These are phyloP conservation scores for Yoshiicerus persimilis DNA, from an alignment of 1,140 invertebrate species.

Conservation along the genomic window DNA sequence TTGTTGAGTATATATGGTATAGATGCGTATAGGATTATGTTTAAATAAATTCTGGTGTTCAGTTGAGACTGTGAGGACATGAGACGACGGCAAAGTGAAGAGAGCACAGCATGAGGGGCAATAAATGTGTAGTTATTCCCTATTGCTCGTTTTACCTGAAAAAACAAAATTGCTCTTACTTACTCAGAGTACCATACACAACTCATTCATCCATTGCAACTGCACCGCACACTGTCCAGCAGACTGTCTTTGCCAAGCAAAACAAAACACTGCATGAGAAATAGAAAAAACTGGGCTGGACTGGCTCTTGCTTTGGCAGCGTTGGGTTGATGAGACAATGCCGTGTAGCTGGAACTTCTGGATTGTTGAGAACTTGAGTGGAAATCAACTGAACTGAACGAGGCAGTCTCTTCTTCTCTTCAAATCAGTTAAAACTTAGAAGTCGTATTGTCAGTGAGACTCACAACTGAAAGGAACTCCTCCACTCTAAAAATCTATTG, in stretches of 20 bases:
- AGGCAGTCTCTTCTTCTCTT: neutral
- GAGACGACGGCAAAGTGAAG: neutral
- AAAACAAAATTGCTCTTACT: conserved; percentile 7
- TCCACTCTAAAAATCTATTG: neutral
- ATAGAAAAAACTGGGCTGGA: neutral
- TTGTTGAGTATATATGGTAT: neutral
- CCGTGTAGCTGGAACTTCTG: neutral
- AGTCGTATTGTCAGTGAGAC: neutral
- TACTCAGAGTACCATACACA: neutral
- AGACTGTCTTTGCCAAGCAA: neutral
- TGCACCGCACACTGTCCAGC: neutral
- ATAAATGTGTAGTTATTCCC: conserved; percentile 9
- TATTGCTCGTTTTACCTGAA: neutral
- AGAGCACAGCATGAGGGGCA: conserved; percentile 1
- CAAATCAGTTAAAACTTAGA: neutral
- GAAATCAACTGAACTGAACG: neutral
- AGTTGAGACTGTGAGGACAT: neutral
- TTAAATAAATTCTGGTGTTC: neutral
- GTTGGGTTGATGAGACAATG: neutral
- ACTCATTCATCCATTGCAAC: neutral
- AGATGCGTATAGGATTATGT: neutral
- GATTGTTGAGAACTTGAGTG: neutral
- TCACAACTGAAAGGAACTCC: neutral
- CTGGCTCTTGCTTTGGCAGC: neutral
- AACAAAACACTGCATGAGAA: neutral